Evolutionary conservation across 2,113 vertebrate species (phyloP), one percentile per base, ranked within the genome.

Genomic region (Misgurnus mizolepis): DNA sequence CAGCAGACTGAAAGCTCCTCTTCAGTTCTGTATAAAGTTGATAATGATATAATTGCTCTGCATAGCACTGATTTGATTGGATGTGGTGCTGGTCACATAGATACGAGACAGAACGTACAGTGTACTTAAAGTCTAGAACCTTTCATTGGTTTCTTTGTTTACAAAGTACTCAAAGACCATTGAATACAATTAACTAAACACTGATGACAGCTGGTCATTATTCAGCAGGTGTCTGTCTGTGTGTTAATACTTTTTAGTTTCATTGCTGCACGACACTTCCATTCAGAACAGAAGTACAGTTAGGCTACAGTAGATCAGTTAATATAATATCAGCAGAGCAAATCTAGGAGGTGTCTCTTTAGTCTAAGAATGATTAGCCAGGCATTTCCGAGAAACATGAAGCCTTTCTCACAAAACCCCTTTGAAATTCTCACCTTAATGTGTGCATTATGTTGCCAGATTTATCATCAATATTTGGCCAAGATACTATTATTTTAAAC

Each of bases 231-330:
- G 2, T 27, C 41, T 11, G 0, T 34, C n/a, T 34, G 10, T 49
- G 12, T 74, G 9, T 60, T 2, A 60, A 73, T 55, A 58, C 50
- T 72, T 62, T 75, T 56, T 15, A 56, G 27, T 71, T 71, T 62
- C 22, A 2, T 49, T 75, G 22, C 18, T 60, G n/a, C 0, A 49
- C 2, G 22, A 18, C 39, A 45, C 40, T 73, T 73, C 39, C 15
- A 71, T 40, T 72, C 34, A 60, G 55, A 73, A 43, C 41, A 11
- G 15, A 47, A 62, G 6, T 45, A 8, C 71, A 27, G 58, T 34
- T 17, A 6, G 9, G 6, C n/a, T 9, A 22, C 22, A 22, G 22
- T 22, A 61, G 12, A 12, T 34, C 18, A 61, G 9, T 61, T 10
- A 15, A 40, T 15, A n/a, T 8, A 6, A 71, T 40, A 71, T 58